Base-by-base conservation (phyloP, 2,888 invertebrate species). In the Yponomeuta malinellus region DNA sequence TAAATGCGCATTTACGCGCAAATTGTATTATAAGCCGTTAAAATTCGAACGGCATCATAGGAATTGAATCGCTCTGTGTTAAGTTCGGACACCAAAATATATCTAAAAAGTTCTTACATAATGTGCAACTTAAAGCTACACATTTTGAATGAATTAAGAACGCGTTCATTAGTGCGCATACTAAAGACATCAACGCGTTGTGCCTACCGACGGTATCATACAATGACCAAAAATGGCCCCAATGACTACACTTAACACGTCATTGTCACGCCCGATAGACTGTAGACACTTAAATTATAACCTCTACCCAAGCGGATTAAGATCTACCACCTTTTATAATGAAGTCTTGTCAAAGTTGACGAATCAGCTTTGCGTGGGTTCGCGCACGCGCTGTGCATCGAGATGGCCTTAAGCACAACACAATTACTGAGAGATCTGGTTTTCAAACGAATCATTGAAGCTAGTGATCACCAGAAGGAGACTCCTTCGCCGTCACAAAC, bases 321-420 rank as follows among this genome's bases (percentile, higher is more conserved):
- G 52, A 59, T 8, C 52, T 59, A 12, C 15, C 15, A 59, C 15
- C 52, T 59, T 59, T 59, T 59, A 12, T 71, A 48, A 68, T 71
- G 70, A 70, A 64, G 70, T 70, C 68, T 69, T 69, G 69, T 71
- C 75, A 76, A 59, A 59, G 52, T 59, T 59, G 52, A 59, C 52
- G 52, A 59, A 59, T 59, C 52, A 59, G 52, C 15, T 59, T 59
- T 74, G 82, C 80, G 88, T 86, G 81, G 87, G 85, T 79, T 81
- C 73, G 70, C 76, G 81, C 80, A 80, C 87, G 87, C 85, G 87
- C 79, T 76, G 70, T 75, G 87, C 83, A 88, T 88, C 80, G 74
- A 74, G 77, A 84, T 79, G 77, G 78, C 81, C 80, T 83, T 82
- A 84, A 79, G 80, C 78, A 31, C 48, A 70, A 70, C 71, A 74